phyloP scores from a whole-genome alignment of 2,113 vertebrate genomes.

The Xenopus tropicalis region DNA sequence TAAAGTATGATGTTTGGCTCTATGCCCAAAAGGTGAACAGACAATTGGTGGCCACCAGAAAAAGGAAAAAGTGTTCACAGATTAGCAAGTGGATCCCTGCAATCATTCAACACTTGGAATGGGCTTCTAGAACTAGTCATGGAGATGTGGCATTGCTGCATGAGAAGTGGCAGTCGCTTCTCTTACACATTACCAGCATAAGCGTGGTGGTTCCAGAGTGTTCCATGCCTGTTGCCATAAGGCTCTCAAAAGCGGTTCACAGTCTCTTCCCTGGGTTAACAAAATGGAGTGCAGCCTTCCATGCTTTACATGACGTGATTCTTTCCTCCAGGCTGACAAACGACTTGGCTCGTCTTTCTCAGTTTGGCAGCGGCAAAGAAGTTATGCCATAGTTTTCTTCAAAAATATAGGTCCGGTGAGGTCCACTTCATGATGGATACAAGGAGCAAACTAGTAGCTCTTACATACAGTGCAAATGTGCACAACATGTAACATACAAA shows the following conservation, averaged over 20 bases:
- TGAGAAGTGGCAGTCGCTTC: neutral
- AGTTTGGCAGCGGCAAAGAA: neutral
- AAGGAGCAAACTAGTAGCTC: neutral
- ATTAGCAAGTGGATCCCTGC: constrained; percentile 1
- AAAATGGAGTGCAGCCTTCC: neutral
- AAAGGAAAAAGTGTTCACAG: neutral
- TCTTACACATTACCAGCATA: neutral
- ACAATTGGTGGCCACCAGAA: neutral
- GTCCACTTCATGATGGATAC: neutral
- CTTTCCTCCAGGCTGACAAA: neutral
- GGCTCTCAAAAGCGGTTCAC: neutral
- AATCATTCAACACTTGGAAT: neutral
- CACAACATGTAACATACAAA: no score
- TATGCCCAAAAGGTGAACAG: neutral
- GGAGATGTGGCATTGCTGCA: neutral
- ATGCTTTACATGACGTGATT: neutral
- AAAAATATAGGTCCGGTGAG: neutral
- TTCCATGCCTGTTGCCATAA: neutral
- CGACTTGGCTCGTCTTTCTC: neutral
- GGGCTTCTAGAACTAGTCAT: neutral
- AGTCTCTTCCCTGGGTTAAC: neutral
- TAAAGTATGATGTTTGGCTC: neutral
- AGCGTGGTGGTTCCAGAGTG: neutral
- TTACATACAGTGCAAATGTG: neutral
- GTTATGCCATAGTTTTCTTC: neutral